Evolutionary conservation across 2,888 invertebrate genomes (phyloP).

Genomic region (Conchocele bisecta): DNA sequence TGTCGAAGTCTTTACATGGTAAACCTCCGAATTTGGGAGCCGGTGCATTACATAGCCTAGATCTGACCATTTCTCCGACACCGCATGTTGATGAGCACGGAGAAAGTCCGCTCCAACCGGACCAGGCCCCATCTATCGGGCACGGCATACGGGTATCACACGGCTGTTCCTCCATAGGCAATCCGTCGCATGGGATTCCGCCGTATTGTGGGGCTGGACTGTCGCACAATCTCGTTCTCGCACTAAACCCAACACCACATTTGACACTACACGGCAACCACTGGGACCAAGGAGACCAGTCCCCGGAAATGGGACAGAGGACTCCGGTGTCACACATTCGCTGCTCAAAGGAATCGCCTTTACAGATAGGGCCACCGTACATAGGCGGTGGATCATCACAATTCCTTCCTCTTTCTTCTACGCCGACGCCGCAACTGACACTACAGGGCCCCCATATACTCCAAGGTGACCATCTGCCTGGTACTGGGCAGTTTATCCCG

Average conservation of each 20-base stretch:
- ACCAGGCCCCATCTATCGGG: constrained; percentile 39
- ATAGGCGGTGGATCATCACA: constrained; percentile 37
- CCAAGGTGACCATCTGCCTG: constrained; percentile 37
- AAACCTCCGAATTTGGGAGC: constrained; percentile 33
- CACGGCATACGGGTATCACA: constrained; percentile 21
- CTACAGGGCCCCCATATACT: constrained; percentile 4
- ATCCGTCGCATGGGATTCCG: constrained; percentile 22
- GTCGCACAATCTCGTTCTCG: constrained; percentile 12
- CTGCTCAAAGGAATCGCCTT: constrained; percentile 4
- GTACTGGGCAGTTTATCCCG: constrained; percentile 25
- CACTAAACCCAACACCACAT: constrained; percentile 27
- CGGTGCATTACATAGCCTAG: constrained; percentile 30
- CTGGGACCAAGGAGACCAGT: constrained; percentile 32
- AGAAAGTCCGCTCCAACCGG: constrained; percentile 21
- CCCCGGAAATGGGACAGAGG: constrained; percentile 34
- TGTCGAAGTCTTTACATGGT: constrained; percentile 10
- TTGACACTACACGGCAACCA: constrained; percentile 19
- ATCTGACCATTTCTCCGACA: constrained; percentile 6
- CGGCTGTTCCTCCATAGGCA: constrained; percentile 9
- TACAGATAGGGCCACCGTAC: constrained; percentile 27
- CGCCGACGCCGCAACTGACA: constrained; percentile 24
- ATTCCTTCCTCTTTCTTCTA: background rate
- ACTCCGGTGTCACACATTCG: constrained; percentile 15
- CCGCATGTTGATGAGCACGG: constrained; percentile 34
- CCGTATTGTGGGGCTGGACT: constrained; percentile 18